Evolutionary conservation across 2,113 vertebrate species (phyloP), one percentile per base, ranked within the genome.

Genomic region (Rhabdornis inornatus): DNA sequence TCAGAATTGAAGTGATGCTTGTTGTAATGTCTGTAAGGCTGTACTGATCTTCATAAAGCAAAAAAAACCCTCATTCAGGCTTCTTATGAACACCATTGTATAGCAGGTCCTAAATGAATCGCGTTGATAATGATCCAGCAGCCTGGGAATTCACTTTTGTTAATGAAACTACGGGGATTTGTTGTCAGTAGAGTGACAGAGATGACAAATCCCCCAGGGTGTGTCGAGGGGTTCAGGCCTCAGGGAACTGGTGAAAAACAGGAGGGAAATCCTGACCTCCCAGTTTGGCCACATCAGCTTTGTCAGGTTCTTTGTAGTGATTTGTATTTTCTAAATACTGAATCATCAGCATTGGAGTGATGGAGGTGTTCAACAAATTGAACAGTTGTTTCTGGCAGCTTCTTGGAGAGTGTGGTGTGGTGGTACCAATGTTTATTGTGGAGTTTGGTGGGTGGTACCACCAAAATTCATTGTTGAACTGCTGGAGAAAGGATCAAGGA

Each of bases 371-470:
- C 40, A 42, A 15, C 40, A 42, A 40, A 15, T 42, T 45, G 10
- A 78, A 3, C 11, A 69, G 55, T 77, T 87, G 68, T 60, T 93
- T 69, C 53, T 96, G 90, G 65, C 78, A 71, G 72, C 61, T 90
- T n/a, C 20, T 45, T 31, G 40, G 23, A 52, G 35, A 60, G 33
- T 3, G 44, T 66, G 53, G 20, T 72, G 53, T 53, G 53, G 18
- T 70, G 78, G 53, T 30, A n/a, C 53, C 39, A 18, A 0, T 53
- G 72, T 28, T 77, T 7, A 2, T 9, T 39, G 64, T 28, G 72
- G 72, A 24, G 39, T 60, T 60, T 39, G 39, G 22, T 69, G 56
- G 25, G 37, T 61, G 12, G 45, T 35, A 27, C 20, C 49, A 37
- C 53, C n/a, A 39, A 10, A 1, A 1, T 64, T 76, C 70, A 7